Evolutionary conservation across 2,113 vertebrate genomes (phyloP).

Genomic region (Corydoras maculifer): DNA sequence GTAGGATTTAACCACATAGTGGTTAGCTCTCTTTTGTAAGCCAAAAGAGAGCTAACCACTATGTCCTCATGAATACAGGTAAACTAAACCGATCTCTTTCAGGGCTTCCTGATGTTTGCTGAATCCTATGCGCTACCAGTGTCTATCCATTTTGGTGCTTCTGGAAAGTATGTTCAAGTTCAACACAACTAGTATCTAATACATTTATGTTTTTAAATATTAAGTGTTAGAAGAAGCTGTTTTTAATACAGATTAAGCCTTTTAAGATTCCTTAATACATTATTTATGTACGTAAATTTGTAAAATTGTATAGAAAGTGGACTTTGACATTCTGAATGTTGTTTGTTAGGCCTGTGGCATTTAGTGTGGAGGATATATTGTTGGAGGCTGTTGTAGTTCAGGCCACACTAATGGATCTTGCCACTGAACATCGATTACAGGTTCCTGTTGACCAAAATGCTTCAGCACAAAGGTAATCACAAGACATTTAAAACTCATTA

Average conservation of each 20-base stretch:
- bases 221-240: too few species aligned
- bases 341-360: slow-evolving; percentile 74
- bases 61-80: neutral
- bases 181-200: too few species aligned
- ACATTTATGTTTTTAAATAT: too few species aligned
- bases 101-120: slow-evolving; percentile 83
- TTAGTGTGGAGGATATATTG: slow-evolving; percentile 75
- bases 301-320: too few species aligned
- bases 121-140: slow-evolving; percentile 69
- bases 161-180: slow-evolving; percentile 70
- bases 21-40: too few species aligned
- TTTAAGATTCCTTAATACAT: too few species aligned
- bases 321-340: slow-evolving; percentile 1
- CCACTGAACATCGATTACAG: slow-evolving; percentile 51
- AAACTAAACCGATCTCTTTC: slow-evolving; percentile 15
- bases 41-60: too few species aligned
- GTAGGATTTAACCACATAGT: too few species aligned
- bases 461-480: slow-evolving; percentile 45
- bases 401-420: slow-evolving; percentile 70
- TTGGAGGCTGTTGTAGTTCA: slow-evolving; percentile 80
- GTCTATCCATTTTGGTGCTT: slow-evolving; percentile 68
- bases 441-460: slow-evolving; percentile 1
- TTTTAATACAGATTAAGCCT: too few species aligned
- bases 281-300: too few species aligned
- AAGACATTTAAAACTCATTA: too few species aligned